Percentiles rank a stretch among this genome's conserved stretches.
Evolutionary conservation across 35 echinoderm and acorn worm genomes (phyloP).

Genomic region (Lytechinus variegatus): DNA sequence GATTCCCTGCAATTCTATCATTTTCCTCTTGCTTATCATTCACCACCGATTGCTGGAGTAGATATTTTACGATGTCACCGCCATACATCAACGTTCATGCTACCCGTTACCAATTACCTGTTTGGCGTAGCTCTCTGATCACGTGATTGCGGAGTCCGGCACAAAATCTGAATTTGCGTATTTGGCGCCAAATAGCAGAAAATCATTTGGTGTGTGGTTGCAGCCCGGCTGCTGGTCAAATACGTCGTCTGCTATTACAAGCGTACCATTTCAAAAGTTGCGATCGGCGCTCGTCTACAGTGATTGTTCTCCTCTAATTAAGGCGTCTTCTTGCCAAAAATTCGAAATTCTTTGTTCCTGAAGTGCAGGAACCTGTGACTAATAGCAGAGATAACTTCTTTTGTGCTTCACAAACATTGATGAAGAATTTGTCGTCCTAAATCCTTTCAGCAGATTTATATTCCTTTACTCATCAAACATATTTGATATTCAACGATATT

Average conservation of each 20-base stretch:
- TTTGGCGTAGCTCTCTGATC: neutral
- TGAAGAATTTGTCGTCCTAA: too few relatives aligned
- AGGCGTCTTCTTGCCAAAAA: neutral
- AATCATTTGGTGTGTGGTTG: neutral
- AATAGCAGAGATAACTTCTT: neutral
- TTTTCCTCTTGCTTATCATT: neutral
- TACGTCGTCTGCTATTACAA: neutral
- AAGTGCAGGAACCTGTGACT: neutral
- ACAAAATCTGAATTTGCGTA: neutral
- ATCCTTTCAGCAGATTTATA: too few relatives aligned
- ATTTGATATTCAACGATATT: too few relatives aligned
- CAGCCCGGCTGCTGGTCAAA: neutral
- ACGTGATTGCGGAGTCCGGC: neutral
- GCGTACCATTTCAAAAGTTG: neutral
- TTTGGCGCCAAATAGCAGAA: neutral
- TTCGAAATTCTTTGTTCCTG: neutral
- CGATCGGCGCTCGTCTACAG: neutral
- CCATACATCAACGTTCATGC: neutral
- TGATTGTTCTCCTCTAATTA: neutral
- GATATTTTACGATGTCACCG: neutral
- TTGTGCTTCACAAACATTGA: too few relatives aligned
- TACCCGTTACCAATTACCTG: neutral
- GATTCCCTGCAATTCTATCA: neutral
- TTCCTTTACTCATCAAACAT: too few relatives aligned
- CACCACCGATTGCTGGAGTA: neutral